A percentile compares a stretch with the other conserved stretches of the same genome.
Evolutionary conservation across 1,140 invertebrate genomes (phyloP).

Genomic region (Drosophila pachea): DNA sequence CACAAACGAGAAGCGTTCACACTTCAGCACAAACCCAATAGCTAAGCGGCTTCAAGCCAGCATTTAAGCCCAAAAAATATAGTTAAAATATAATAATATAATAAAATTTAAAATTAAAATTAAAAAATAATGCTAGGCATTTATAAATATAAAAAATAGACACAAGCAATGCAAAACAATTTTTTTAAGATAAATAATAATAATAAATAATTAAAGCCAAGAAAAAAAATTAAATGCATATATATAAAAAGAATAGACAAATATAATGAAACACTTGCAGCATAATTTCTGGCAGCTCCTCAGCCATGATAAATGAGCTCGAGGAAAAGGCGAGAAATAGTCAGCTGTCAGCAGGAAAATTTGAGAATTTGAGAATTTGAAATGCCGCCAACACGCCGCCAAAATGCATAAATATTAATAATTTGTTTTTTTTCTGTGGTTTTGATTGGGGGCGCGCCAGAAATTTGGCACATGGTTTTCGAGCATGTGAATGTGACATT

Average conservation of each 20-base stretch:
- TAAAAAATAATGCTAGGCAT: background rate
- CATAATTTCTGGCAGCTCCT: conserved; percentile 21
- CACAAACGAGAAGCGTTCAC: no score
- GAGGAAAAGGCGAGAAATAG: conserved; percentile 20
- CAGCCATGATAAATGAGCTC: conserved; percentile 43
- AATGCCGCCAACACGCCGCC: conserved; percentile 35
- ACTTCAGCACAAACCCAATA: no score
- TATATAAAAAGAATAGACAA: conserved; percentile 4
- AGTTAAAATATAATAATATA: background rate
- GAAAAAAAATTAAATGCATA: background rate
- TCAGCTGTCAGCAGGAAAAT: conserved; percentile 40
- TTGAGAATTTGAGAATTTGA: conserved; percentile 7
- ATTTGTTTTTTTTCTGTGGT: conserved; percentile 6
- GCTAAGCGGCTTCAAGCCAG: no score
- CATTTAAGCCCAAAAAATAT: no score
- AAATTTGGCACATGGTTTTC: conserved; percentile 45
- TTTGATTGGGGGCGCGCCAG: conserved; percentile 42
- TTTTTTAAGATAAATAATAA: no score
- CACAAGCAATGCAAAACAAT: no score
- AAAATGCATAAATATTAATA: conserved; percentile 42
- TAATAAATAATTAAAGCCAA: background rate
- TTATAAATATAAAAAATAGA: no score
- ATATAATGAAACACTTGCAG: conserved; percentile 42
- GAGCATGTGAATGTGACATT: conserved; percentile 58
- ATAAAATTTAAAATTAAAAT: background rate